A percentile compares a stretch with the other conserved stretches of the same genome.
phyloP scores from a whole-genome alignment of 1,140 invertebrate species.

The Phymorhynchus buccinoides region DNA sequence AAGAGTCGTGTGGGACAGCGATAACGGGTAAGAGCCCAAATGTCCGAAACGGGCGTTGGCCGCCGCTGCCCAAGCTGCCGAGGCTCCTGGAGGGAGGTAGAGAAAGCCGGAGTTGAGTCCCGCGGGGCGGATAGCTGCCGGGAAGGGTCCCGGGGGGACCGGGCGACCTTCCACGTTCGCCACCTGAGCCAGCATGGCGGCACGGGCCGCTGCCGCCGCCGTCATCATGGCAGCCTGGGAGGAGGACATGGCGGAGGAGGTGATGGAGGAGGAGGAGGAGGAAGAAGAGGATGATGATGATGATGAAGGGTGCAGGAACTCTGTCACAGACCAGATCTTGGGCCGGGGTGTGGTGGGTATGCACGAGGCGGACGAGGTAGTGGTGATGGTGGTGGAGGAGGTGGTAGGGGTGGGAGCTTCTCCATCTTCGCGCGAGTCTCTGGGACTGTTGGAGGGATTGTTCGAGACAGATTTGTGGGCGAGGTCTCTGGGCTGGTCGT shows the following conservation, averaged over 20 bases:
- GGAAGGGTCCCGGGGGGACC: constrained; percentile 1
- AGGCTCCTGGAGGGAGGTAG: constrained; percentile 47
- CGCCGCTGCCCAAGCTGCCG: constrained; percentile 39
- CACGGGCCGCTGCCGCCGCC: constrained; percentile 21
- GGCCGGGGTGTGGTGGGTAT: constrained; percentile 48
- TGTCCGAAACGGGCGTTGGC: constrained; percentile 49
- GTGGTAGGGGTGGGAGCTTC: neutral
- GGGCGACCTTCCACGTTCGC: neutral
- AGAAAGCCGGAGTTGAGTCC: constrained; percentile 48
- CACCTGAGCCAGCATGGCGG: constrained; percentile 32
- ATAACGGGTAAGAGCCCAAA: constrained; percentile 52
- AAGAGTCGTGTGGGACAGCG: constrained; percentile 59
- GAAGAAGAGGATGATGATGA: constrained; percentile 32
- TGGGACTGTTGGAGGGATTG: neutral
- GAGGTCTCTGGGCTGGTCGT: neutral
- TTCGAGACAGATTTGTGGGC: neutral
- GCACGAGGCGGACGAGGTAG: neutral
- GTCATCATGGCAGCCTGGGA: constrained; percentile 38
- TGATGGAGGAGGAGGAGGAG: constrained; percentile 30
- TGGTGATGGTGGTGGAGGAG: constrained; percentile 7
- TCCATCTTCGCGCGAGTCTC: neutral
- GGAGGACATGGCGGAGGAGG: constrained; percentile 17
- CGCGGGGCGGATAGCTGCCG: constrained; percentile 29
- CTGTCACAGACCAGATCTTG: constrained; percentile 58
- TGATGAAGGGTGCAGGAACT: constrained; percentile 49